Evolutionary conservation across 2,888 invertebrate species (phyloP).

Genomic region (Euclidia mi): DNA sequence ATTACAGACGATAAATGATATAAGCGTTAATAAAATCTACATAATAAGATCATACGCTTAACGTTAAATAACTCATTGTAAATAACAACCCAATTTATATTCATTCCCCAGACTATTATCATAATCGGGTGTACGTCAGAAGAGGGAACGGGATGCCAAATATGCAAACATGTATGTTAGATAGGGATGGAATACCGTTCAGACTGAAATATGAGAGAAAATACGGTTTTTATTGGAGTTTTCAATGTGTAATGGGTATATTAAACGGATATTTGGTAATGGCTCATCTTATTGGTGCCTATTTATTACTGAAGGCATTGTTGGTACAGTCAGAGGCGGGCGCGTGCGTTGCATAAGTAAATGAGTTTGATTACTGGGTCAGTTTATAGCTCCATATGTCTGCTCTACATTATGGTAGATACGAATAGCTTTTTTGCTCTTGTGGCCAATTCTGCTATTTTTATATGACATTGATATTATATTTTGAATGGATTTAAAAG

Average conservation of each 20-base stretch:
- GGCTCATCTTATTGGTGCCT: constrained; percentile 34
- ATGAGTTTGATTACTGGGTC: too few species aligned
- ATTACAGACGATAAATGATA: constrained; percentile 46
- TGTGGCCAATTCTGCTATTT: too few species aligned
- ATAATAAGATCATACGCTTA: constrained; percentile 73
- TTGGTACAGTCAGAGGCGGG: too few species aligned
- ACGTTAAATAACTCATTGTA: constrained; percentile 85
- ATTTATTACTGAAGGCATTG: constrained; percentile 5
- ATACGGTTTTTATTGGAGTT: constrained; percentile 78
- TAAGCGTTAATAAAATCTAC: constrained; percentile 76
- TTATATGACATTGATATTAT: too few species aligned
- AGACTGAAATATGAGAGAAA: constrained; percentile 69
- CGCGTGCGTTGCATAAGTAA: too few species aligned
- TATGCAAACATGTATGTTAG: constrained; percentile 28
- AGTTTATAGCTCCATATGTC: too few species aligned
- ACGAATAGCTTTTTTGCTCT: too few species aligned
- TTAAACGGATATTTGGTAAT: constrained; percentile 55
- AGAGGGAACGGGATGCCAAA: constrained; percentile 53
- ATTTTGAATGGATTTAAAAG: too few species aligned
- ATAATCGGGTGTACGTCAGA: constrained; percentile 71
- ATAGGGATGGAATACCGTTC: constrained; percentile 54
- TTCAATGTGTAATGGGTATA: constrained; percentile 66
- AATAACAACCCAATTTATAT: constrained; percentile 87
- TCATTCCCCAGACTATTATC: constrained; percentile 78
- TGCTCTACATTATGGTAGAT: too few species aligned